Conservation (phyloP, 1,140 invertebrate genomes). For the Drosophila grimshawi region DNA sequence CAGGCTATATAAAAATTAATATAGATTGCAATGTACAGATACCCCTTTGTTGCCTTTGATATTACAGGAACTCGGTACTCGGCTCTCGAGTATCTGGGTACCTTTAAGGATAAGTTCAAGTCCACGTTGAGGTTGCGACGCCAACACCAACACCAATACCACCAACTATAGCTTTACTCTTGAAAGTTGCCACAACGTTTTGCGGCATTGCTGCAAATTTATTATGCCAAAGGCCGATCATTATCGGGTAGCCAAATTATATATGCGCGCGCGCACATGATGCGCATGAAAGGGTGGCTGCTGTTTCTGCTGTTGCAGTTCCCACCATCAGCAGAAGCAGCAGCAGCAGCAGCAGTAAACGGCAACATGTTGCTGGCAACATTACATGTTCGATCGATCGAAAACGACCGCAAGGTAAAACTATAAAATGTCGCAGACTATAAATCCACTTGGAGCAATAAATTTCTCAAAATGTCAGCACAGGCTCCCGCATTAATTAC, state of each 20-base stretch:
- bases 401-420: slow-evolving; percentile 63
- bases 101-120: slow-evolving; percentile 33
- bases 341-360: slow-evolving; percentile 14
- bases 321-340: slow-evolving; percentile 41
- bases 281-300: slow-evolving; percentile 72
- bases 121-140: neutral
- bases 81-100: neutral
- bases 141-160: slow-evolving; percentile 22
- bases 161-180: slow-evolving; percentile 33
- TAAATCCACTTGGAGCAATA: slow-evolving; percentile 82
- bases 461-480: slow-evolving; percentile 83
- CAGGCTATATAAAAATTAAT: slow-evolving; percentile 78
- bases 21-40: slow-evolving; percentile 79
- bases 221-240: slow-evolving; percentile 84
- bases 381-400: slow-evolving; percentile 43
- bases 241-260: slow-evolving; percentile 84
- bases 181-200: slow-evolving; percentile 67
- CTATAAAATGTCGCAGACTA: slow-evolving; percentile 83
- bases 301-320: slow-evolving; percentile 23
- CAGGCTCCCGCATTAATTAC: slow-evolving; percentile 84
- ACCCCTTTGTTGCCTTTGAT: slow-evolving; percentile 20
- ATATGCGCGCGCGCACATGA: slow-evolving; percentile 83
- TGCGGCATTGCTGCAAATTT: slow-evolving; percentile 74
- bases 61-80: slow-evolving; percentile 14
- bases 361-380: slow-evolving; percentile 47